Percentiles rank a stretch among this genome's conserved stretches.
Evolutionary conservation across 2,113 vertebrate species (phyloP).

Genomic region (Cottus gobio): DNA sequence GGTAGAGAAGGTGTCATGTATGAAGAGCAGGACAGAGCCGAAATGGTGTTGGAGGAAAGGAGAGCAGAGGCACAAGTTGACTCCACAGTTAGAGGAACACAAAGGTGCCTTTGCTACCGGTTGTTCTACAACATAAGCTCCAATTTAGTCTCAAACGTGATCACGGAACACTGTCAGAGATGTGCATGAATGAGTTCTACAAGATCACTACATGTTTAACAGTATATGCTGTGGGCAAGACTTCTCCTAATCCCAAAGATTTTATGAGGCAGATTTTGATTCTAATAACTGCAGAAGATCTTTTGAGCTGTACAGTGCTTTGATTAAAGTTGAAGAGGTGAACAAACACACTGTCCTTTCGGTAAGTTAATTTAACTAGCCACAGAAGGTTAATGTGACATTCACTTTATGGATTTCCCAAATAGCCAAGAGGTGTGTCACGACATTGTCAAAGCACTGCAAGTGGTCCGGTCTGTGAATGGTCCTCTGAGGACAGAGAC

Average conservation of each 20-base stretch:
- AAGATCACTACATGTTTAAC: not conserved
- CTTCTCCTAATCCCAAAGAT: not conserved
- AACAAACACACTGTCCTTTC: no score
- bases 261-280: not conserved
- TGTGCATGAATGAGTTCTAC: not conserved
- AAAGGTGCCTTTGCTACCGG: not conserved
- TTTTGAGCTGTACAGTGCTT: slow-evolving; percentile 7
- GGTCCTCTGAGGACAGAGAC: no score
- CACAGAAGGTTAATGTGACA: not conserved
- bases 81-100: not conserved
- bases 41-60: not conserved
- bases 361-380: not conserved
- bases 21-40: not conserved
- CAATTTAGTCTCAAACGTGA: not conserved
- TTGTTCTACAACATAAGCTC: not conserved
- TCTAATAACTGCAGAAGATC: not conserved
- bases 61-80: no score
- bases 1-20: not conserved
- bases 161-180: not conserved
- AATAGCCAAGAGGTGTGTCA: not conserved
- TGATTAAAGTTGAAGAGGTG: no score
- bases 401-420: not conserved
- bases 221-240: not conserved
- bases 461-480: not conserved
- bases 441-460: slow-evolving; percentile 10